Base-by-base conservation (phyloP, 2,113 vertebrate genomes). In the Grammomys dolichurus region DNA sequence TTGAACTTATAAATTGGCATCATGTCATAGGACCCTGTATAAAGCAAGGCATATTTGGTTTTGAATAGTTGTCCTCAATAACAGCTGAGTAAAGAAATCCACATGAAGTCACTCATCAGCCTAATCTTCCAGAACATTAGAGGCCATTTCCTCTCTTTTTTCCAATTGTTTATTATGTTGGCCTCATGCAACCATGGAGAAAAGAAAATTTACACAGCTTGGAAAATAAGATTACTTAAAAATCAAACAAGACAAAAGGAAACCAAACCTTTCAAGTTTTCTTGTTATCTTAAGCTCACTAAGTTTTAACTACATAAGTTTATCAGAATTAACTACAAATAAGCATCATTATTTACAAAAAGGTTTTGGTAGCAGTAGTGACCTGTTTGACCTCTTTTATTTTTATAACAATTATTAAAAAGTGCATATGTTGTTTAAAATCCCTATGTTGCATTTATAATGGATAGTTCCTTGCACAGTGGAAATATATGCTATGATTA, bases 261-360 rank as follows among this genome's bases (percentile, higher is more conserved):
- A 40, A 40, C 19, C 20, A 17, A 80, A 48, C 19, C 11, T 72
- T 70, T 56, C 51, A 40, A 31, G 56, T 76, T 28, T 78, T 60
- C 91, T 80, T 56, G 48, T 73, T 89, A 92, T 26, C n/a, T 90
- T 51, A 2, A 92, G 80, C 88, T 14, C 40, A 89, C 36, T 88
- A 65, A 91, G 94, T 85, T 81, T 33, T 93, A 94, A 95, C n/a
- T 85, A 63, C 7, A 5, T 48, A 90, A 26, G 67, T 60, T 6
- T 94, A 33, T 63, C 36, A 89, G 67, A 94, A 63, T 54, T 17
- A 95, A 69, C 92, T 56, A 60, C 51, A 80, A 92, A 81, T 77
- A 65, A 94, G 46, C 16, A 86, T 2, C 40, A 48, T 28, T 31
- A 36, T 90, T 13, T 70, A 67, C 2, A 84, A 46, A 72, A 81